A percentile compares a stretch with the other conserved stretches of the same genome.
Conservation (phyloP, 2,797 vertebrate species). For the Poeciliopsis gracilis region DNA sequence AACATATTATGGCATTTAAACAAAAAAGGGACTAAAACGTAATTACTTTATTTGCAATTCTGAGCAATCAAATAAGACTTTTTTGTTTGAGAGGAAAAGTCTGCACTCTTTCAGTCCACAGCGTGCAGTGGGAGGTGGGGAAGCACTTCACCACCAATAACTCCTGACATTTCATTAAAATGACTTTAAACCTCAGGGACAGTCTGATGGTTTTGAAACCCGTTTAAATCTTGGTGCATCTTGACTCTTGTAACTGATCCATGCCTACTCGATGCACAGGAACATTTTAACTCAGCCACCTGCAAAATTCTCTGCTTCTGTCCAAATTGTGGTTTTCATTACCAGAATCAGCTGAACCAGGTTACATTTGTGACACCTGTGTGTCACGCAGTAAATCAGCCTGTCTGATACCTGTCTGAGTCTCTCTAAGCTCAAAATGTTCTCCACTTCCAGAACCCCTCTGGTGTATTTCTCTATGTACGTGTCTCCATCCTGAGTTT, state of each 20-base stretch:
- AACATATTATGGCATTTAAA: not conserved
- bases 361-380: not conserved
- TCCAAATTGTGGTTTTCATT: not conserved
- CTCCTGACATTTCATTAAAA: not conserved
- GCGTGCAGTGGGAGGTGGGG: not conserved
- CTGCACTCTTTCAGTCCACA: not conserved
- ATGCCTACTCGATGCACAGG: not conserved
- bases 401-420: conserved; percentile 84
- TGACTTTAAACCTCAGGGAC: not conserved
- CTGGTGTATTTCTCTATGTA: conserved; percentile 98
- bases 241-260: not conserved
- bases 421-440: conserved; percentile 93
- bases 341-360: not conserved
- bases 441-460: conserved; percentile 94
- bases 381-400: not conserved
- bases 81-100: not conserved
- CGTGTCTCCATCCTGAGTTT: conserved; percentile 89
- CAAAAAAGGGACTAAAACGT: not conserved
- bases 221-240: not conserved
- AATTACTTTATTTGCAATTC: not conserved
- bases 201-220: not conserved
- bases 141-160: not conserved
- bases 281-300: not conserved
- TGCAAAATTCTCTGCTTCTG: not conserved
- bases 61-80: not conserved